These are phyloP conservation scores for Bombus breviceps DNA, from an alignment of 1,140 invertebrate genomes.

Conservation along the genomic window DNA sequence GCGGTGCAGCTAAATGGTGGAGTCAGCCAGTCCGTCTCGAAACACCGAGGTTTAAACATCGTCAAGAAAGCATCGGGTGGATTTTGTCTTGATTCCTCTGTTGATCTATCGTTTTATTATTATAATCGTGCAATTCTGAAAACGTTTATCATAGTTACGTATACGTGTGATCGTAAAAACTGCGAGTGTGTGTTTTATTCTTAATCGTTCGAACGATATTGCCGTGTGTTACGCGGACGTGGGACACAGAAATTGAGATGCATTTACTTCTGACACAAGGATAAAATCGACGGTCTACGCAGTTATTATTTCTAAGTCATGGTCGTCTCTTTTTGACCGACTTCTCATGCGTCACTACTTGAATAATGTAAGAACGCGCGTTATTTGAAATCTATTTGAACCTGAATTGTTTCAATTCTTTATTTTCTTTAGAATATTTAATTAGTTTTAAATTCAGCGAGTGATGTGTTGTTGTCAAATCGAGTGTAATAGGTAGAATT, in stretches of 20 bases:
- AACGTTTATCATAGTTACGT: neutral
- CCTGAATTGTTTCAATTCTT: neutral
- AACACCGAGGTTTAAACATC: slow-evolving; percentile 64
- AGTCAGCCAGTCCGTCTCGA: slow-evolving; percentile 72
- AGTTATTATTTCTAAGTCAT: neutral
- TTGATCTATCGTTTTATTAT: neutral
- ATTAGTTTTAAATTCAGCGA: neutral
- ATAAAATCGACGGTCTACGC: slow-evolving; percentile 18
- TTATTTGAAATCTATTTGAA: slow-evolving; percentile 8
- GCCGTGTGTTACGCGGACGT: neutral
- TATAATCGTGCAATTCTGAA: neutral
- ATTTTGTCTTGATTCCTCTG: too few species aligned
- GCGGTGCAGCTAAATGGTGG: slow-evolving; percentile 39
- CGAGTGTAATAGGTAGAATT: too few species aligned
- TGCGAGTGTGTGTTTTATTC: neutral
- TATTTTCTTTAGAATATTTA: neutral
- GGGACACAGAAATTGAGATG: neutral
- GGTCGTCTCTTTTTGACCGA: slow-evolving; percentile 1
- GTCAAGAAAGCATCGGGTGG: neutral
- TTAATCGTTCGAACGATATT: neutral
- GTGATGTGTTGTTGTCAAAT: too few species aligned
- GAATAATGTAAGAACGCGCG: slow-evolving; percentile 33
- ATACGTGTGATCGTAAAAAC: slow-evolving; percentile 1
- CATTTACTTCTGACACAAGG: neutral
- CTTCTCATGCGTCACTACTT: neutral